phyloP scores from a whole-genome alignment of 2,797 vertebrate genomes.

The Halcyon badia region DNA sequence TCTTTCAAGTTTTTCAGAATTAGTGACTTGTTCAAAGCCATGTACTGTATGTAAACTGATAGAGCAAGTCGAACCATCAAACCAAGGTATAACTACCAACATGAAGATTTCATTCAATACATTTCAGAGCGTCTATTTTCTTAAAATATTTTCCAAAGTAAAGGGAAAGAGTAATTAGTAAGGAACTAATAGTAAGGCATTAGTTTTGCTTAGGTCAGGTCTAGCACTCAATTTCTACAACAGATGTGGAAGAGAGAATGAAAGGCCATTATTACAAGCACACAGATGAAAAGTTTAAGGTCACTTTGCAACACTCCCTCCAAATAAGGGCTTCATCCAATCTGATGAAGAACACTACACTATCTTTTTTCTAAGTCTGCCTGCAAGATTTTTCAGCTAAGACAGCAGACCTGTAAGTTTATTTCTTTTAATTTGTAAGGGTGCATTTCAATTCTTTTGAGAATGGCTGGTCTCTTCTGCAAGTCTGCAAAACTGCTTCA shows the following conservation, averaged over 20 bases:
- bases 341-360: background rate
- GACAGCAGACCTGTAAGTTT: background rate
- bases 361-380: background rate
- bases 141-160: background rate
- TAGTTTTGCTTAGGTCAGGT: background rate
- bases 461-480: background rate
- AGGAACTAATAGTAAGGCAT: background rate
- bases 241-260: too few species aligned
- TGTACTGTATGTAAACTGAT: background rate
- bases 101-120: background rate
- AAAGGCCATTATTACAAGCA: background rate
- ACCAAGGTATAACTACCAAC: background rate
- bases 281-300: background rate
- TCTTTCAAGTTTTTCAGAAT: background rate
- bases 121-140: background rate
- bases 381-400: background rate
- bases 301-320: background rate
- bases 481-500: background rate
- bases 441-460: background rate
- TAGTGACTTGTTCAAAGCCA: background rate
- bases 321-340: background rate
- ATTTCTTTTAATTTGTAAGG: background rate
- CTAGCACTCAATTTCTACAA: background rate
- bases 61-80: background rate
- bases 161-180: background rate